Evolutionary conservation across 2,797 vertebrate species (phyloP).

Genomic region (Sylvia borin): DNA sequence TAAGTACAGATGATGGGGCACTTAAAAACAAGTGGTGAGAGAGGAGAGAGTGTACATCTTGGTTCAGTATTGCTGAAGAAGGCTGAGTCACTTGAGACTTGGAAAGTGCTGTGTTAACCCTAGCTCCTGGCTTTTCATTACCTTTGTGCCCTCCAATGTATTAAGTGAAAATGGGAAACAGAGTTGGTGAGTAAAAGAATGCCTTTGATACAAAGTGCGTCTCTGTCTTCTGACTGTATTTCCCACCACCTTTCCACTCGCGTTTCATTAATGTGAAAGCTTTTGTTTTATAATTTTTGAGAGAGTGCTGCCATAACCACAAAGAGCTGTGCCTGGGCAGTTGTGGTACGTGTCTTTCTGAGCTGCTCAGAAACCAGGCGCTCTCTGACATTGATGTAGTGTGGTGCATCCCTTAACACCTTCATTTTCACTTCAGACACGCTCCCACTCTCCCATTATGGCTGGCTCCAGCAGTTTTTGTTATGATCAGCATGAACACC

Average conservation of each 20-base stretch:
- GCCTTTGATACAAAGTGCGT: not conserved
- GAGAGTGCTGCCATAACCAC: not conserved
- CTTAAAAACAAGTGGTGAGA: not conserved
- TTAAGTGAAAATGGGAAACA: not conserved
- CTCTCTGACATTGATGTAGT: not conserved
- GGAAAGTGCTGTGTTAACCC: not conserved
- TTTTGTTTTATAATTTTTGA: not conserved
- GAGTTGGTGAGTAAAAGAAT: not conserved
- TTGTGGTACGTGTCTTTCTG: fast-evolving
- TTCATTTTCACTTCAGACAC: slow-evolving; percentile 10
- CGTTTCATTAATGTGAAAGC: not conserved
- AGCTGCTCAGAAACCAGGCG: not conserved
- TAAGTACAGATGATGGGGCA: not conserved
- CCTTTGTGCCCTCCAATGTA: not conserved
- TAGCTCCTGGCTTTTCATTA: not conserved
- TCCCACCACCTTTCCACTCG: not conserved
- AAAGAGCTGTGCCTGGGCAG: not conserved
- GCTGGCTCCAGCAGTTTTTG: not conserved
- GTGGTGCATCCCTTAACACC: not conserved
- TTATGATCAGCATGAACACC: slow-evolving; percentile 21
- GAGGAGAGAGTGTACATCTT: not conserved
- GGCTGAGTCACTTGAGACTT: not conserved
- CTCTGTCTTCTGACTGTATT: not conserved
- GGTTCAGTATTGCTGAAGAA: not conserved
- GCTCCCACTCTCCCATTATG: not conserved